Evolutionary conservation across 2,797 vertebrate species (phyloP).

Genomic region (Enteromius afrohamiltoni): DNA sequence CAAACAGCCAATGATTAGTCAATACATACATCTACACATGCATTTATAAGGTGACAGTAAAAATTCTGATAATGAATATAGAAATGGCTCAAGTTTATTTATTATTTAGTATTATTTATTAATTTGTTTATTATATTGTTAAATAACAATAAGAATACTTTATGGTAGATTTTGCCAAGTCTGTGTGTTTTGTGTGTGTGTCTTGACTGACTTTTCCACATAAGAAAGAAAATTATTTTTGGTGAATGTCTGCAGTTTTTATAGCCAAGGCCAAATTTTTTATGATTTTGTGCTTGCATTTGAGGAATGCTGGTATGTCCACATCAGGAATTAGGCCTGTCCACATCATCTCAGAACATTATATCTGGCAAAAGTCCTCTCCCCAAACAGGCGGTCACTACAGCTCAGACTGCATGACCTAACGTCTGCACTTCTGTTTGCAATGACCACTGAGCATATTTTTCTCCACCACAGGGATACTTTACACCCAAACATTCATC

Average conservation of each 20-base stretch:
- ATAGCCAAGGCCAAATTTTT: background rate
- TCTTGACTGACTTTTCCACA: background rate
- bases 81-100: background rate
- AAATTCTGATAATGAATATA: background rate
- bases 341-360: background rate
- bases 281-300: conserved; percentile 1
- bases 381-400: background rate
- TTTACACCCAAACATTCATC: conserved; percentile 59
- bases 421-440: conserved; percentile 52
- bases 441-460: conserved; percentile 39
- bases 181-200: background rate
- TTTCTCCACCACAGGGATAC: conserved; percentile 44
- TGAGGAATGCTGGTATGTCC: conserved; percentile 3
- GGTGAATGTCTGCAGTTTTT: conserved; percentile 1
- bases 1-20: no score
- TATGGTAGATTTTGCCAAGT: background rate
- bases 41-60: background rate
- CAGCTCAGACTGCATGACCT: conserved; percentile 48
- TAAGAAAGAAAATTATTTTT: background rate
- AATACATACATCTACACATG: background rate
- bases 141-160: background rate
- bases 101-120: no score
- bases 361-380: conserved; percentile 7
- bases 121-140: no score
- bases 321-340: background rate